A percentile compares a stretch with the other conserved stretches of the same genome.
Conservation (phyloP, 2,113 vertebrate genomes). For the Limnothrissa miodon region DNA sequence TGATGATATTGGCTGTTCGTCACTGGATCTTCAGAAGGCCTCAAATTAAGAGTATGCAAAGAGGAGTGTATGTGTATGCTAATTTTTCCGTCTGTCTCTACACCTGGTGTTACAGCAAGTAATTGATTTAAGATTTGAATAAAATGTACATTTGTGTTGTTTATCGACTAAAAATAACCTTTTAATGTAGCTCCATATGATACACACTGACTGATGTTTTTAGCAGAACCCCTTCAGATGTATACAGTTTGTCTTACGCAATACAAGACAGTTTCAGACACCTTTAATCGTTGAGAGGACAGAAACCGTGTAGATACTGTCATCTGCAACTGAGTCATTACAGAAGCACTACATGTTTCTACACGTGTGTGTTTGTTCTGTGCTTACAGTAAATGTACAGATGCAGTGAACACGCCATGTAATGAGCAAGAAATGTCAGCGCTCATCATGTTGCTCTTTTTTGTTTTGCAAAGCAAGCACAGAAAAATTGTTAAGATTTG, state of each 20-base stretch:
- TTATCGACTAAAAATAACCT: neutral
- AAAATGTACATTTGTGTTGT: neutral
- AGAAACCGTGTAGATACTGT: neutral
- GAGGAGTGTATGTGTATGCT: neutral
- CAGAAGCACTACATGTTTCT: neutral
- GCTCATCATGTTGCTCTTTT: neutral
- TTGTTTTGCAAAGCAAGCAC: neutral
- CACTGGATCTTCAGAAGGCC: constrained; percentile 4
- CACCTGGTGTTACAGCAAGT: neutral
- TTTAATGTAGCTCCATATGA: neutral
- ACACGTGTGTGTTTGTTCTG: neutral
- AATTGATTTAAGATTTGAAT: neutral
- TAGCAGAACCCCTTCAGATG: neutral
- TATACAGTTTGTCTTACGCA: constrained; percentile 9
- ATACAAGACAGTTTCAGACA: neutral
- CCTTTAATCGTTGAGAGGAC: neutral
- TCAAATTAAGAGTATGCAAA: neutral
- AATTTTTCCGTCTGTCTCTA: neutral
- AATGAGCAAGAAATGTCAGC: neutral
- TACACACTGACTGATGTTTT: neutral
- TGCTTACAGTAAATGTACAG: too few species aligned
- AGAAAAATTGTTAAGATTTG: neutral
- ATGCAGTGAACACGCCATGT: neutral
- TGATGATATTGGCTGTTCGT: constrained; percentile 8
- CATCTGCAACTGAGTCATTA: neutral